Conservation (phyloP, 2,113 vertebrate genomes). For the Pituophis catenifer region DNA sequence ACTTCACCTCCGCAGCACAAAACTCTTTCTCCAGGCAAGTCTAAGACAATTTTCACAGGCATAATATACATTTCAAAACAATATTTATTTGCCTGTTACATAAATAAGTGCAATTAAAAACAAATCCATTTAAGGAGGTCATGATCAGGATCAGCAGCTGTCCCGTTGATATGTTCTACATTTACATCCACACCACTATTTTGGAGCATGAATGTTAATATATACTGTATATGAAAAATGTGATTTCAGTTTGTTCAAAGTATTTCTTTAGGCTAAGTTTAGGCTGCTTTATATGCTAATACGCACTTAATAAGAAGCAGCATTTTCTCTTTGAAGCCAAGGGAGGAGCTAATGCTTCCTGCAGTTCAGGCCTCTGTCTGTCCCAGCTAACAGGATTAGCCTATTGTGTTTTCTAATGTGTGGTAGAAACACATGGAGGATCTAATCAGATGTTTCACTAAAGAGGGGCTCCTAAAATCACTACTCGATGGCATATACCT, state of each 20-base stretch:
- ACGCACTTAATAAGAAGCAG: neutral
- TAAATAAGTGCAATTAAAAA: neutral
- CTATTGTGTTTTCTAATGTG: neutral
- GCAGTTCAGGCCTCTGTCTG: neutral
- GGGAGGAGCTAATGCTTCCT: neutral
- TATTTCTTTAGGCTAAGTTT: slow-evolving; percentile 1
- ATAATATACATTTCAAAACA: neutral
- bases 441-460: neutral
- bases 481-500: neutral
- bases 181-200: neutral
- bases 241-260: neutral
- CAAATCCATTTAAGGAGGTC: neutral
- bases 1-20: neutral
- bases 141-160: neutral
- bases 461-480: neutral
- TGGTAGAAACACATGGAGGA: neutral
- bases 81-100: neutral
- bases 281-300: slow-evolving; percentile 15
- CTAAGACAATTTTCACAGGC: neutral
- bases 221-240: neutral
- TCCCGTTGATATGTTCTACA: neutral
- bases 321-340: neutral
- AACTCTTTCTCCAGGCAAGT: neutral
- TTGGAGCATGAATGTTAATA: neutral
- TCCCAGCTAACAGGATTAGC: neutral